A percentile compares a stretch with the other conserved stretches of the same genome.
phyloP scores from a whole-genome alignment of 2,888 invertebrate species.

The Polietes domitor region DNA sequence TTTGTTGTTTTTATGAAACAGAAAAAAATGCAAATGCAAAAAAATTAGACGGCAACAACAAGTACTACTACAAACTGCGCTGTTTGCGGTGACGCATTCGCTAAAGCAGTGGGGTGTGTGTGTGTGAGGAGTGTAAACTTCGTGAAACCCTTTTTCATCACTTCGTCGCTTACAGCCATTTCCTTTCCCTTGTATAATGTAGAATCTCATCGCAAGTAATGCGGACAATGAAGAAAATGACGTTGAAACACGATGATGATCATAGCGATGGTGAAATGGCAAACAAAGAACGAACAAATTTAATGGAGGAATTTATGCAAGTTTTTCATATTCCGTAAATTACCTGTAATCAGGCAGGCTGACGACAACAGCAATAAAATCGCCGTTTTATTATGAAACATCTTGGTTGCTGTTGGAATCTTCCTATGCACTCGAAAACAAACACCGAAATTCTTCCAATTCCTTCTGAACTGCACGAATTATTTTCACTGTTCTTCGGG shows the following conservation, averaged over 20 bases:
- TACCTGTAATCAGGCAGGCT: slow-evolving; percentile 56
- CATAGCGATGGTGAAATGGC: background rate
- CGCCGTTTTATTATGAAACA: slow-evolving; percentile 73
- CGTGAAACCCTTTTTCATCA: slow-evolving; percentile 45
- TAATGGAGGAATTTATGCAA: background rate
- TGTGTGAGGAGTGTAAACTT: slow-evolving; percentile 4
- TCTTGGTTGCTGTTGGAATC: slow-evolving; percentile 64
- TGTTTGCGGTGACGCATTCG: background rate
- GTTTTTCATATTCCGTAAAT: slow-evolving; percentile 7
- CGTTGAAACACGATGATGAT: background rate
- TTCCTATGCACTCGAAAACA: slow-evolving; percentile 33
- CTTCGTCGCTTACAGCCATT: background rate
- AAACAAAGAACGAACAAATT: slow-evolving; percentile 36
- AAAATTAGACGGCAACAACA: background rate
- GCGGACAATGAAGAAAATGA: too few species aligned
- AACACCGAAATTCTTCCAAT: background rate
- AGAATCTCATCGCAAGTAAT: too few species aligned
- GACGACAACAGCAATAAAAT: slow-evolving; percentile 69
- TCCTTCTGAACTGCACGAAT: background rate
- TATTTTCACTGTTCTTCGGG: background rate
- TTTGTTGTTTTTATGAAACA: slow-evolving; percentile 26
- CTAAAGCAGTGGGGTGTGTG: background rate
- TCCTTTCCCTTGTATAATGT: background rate
- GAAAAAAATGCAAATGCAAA: background rate
- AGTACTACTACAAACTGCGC: background rate